phyloP scores from a whole-genome alignment of 2,113 vertebrate species.

The Cheirogaleus medius region DNA sequence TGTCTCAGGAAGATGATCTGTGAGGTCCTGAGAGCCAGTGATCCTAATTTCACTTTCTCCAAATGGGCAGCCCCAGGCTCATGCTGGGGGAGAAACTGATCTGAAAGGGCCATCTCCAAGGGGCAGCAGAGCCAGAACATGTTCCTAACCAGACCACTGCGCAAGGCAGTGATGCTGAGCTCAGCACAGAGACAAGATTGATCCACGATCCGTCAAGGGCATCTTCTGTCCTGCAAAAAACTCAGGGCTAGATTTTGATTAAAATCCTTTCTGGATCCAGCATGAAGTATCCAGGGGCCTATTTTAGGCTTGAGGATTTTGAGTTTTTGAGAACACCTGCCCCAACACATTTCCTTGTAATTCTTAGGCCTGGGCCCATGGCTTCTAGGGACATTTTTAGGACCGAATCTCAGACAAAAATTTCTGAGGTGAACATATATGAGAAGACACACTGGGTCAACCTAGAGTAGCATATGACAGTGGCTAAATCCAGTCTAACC shows the following conservation, averaged over 20 bases:
- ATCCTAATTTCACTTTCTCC: not conserved
- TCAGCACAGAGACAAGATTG: not conserved
- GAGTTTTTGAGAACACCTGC: not conserved
- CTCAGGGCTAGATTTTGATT: not conserved
- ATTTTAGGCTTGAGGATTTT: not conserved
- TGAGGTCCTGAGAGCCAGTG: not conserved
- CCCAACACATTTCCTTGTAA: not conserved
- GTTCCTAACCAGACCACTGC: not conserved
- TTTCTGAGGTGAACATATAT: not conserved
- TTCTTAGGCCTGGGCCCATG: not conserved
- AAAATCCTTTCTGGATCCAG: not conserved
- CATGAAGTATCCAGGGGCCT: not conserved
- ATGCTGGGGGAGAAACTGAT: not conserved
- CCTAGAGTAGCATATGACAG: not conserved
- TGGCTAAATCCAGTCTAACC: not conserved
- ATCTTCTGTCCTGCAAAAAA: not conserved
- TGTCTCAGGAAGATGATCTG: constrained; percentile 38
- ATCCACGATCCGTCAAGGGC: not conserved
- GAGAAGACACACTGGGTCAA: not conserved
- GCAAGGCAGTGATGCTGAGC: not conserved
- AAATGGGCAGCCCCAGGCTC: not conserved
- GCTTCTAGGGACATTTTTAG: not conserved
- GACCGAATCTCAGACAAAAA: not conserved
- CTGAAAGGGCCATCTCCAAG: not conserved
- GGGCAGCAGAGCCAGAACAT: not conserved